A percentile compares a stretch with the other conserved stretches of the same genome.
Evolutionary conservation across 2,797 vertebrate genomes (phyloP).

Genomic region (Sarcophilus harrisii): DNA sequence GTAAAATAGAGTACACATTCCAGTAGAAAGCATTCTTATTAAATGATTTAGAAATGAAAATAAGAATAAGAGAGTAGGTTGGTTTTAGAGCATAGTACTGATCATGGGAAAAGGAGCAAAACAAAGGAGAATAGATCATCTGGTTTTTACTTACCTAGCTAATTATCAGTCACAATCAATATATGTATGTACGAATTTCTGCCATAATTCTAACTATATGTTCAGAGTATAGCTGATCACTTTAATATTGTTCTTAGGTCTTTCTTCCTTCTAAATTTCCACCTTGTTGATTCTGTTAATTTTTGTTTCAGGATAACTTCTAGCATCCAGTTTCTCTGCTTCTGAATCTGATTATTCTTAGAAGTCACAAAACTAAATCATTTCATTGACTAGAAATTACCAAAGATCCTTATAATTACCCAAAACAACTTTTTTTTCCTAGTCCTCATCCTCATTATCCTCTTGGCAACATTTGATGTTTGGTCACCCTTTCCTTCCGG

Average conservation of each 20-base stretch:
- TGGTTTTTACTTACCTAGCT: neutral
- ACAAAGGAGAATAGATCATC: neutral
- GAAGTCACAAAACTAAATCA: neutral
- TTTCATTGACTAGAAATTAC: neutral
- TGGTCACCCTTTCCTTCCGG: neutral
- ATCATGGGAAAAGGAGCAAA: neutral
- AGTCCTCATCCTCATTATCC: neutral
- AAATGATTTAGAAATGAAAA: neutral
- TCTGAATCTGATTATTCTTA: neutral
- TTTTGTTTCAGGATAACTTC: neutral
- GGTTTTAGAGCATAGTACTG: neutral
- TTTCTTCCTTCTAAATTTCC: neutral
- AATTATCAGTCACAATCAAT: neutral
- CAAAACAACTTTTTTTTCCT: neutral
- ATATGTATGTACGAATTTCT: neutral
- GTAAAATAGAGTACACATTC: neutral
- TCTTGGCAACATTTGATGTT: neutral
- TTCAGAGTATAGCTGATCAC: neutral
- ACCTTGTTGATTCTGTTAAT: neutral
- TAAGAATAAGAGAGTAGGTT: neutral
- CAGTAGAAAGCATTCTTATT: neutral
- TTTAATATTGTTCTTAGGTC: neutral
- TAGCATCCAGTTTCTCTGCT: neutral
- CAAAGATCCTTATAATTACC: neutral
- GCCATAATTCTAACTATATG: neutral